phyloP scores from a whole-genome alignment of 2,888 invertebrate genomes.

The Ferrisia virgata region DNA sequence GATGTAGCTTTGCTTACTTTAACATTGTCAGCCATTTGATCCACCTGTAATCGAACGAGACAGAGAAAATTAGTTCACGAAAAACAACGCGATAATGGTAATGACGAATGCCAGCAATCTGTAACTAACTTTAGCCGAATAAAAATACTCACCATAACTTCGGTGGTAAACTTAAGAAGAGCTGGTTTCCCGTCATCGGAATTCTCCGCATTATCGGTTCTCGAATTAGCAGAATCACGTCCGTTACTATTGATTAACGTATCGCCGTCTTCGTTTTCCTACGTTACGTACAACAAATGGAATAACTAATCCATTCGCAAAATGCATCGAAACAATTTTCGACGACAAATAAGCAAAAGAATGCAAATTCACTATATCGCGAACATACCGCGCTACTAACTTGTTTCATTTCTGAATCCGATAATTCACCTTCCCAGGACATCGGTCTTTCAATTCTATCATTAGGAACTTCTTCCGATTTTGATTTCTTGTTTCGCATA shows the following conservation, averaged over 20 bases:
- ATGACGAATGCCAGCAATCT: too few species aligned
- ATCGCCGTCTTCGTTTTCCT: conserved; percentile 40
- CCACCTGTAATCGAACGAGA: conserved; percentile 39
- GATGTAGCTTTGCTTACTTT: conserved; percentile 49
- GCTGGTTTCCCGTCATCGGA: conserved; percentile 49
- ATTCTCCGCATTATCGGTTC: conserved; percentile 21
- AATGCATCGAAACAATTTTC: background rate
- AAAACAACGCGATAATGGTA: background rate
- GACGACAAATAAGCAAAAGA: background rate
- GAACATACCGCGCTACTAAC: conserved; percentile 47
- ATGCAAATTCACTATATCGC: background rate
- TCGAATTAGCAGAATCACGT: conserved; percentile 11
- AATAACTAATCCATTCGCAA: background rate
- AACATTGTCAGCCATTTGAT: conserved; percentile 30
- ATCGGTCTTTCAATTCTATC: conserved; percentile 64
- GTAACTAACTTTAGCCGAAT: too few species aligned
- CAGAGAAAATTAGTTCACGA: background rate
- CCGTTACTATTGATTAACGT: background rate
- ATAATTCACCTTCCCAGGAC: conserved; percentile 93
- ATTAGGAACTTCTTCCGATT: conserved; percentile 56
- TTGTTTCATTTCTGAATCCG: conserved; percentile 70
- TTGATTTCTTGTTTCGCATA: conserved; percentile 64
- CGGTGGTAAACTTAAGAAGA: conserved; percentile 49
- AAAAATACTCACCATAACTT: conserved; percentile 46
- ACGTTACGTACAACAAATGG: background rate